These are phyloP conservation scores for Drosophila sp. DNA, from an alignment of 1,140 invertebrate genomes.

Conservation along the genomic window DNA sequence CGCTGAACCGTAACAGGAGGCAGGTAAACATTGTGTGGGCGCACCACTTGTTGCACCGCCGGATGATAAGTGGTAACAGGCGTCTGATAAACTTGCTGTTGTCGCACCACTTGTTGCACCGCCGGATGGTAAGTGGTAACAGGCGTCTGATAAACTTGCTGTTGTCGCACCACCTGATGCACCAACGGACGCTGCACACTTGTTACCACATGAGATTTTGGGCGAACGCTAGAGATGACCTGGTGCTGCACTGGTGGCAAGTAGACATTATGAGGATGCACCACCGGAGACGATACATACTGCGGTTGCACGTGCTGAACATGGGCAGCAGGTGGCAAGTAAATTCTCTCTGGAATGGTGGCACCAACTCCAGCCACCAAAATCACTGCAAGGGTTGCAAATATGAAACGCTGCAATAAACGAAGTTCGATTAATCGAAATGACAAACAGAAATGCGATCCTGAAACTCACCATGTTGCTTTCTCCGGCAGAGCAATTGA, in stretches of 20 bases:
- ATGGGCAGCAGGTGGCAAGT: slow-evolving; percentile 28
- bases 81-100: too few species aligned
- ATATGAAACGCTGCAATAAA: slow-evolving; percentile 27
- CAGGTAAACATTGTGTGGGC: background rate
- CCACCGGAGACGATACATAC: background rate
- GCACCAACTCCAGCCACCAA: slow-evolving; percentile 31
- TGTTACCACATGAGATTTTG: background rate
- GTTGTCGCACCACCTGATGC: background rate
- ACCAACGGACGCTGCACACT: slow-evolving; percentile 1
- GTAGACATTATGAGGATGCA: slow-evolving; percentile 7
- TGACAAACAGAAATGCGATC: background rate
- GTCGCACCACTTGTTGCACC: background rate
- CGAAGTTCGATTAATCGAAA: background rate
- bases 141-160: background rate
- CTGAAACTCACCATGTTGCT: slow-evolving; percentile 66
- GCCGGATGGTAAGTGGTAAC: background rate
- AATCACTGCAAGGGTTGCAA: slow-evolving; percentile 24
- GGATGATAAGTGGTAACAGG: background rate
- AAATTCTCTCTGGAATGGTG: background rate
- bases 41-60: slow-evolving; percentile 1
- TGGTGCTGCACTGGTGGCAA: slow-evolving; percentile 16
- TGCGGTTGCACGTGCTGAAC: background rate
- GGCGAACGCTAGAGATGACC: background rate
- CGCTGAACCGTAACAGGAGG: background rate
- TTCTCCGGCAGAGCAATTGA: slow-evolving; percentile 42